Evolutionary conservation across 2,888 invertebrate species (phyloP), one percentile per base, ranked within the genome.

Genomic region (Heliconius ismenius): DNA sequence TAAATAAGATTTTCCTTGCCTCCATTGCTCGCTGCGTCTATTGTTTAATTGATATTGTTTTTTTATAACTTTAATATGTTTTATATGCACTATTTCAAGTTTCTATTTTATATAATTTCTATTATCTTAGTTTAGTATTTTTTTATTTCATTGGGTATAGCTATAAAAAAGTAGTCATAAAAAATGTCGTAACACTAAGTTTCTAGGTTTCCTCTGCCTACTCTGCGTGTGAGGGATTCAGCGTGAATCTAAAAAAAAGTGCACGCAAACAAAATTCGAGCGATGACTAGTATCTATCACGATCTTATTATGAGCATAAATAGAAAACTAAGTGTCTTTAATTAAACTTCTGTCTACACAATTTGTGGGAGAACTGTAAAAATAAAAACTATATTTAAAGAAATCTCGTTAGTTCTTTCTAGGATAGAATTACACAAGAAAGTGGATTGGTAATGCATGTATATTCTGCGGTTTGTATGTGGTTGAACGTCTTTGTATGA

Each of bases 371-470:
- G 13, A 39, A 6, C 11, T 58, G 13, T 9, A 32, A 32, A 54
- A 54, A 15, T 9, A 32, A n/a, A 54, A 21, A 28, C 11, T 28
- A n/a, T 21, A n/a, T 69, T 32, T 28, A 70, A n/a, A 70, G 70
- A 70, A 58, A 69, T 32, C 70, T 28, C 13, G 28, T 70, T 70
- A 67, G 65, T 67, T 70, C 13, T 36, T 36, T 58, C n/a, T 15
- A 73, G 26, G 64, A 74, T 64, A 64, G 76, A 72, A 26, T 76
- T 76, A 64, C 72, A 49, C 28, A 76, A 72, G 76, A 76, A 72
- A 76, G 76, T 76, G 65, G 70, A 64, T 72, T 67, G 39, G 75
- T 28, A 58, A 21, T 62, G 75, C 49, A n/a, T n/a, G 39, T 60
- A 60, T 58, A 54, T 64, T 54, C 65, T 72, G 76, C 64, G 76